A percentile compares a stretch with the other conserved stretches of the same genome.
Evolutionary conservation across 2,888 invertebrate species (phyloP).

Genomic region (Crepidodera aurea): DNA sequence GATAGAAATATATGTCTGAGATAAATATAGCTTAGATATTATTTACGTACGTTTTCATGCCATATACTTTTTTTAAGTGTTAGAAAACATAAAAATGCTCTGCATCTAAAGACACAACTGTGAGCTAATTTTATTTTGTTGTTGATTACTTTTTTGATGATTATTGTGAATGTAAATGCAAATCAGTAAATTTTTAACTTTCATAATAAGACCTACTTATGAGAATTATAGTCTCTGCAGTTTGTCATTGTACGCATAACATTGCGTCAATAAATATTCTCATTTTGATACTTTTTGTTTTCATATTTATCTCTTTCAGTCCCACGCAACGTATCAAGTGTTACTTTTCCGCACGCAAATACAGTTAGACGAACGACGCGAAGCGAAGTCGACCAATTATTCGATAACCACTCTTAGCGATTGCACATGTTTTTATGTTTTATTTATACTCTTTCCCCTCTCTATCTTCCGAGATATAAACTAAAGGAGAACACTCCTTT

Average conservation of each 20-base stretch:
- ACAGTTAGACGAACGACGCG: no score
- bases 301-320: neutral
- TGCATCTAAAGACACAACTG: constrained; percentile 47
- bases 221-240: constrained; percentile 53
- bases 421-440: no score
- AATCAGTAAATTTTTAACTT: constrained; percentile 54
- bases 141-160: constrained; percentile 46
- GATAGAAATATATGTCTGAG: constrained; percentile 34
- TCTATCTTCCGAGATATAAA: no score
- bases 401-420: no score
- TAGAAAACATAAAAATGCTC: constrained; percentile 44
- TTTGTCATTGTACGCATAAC: constrained; percentile 54
- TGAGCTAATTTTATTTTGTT: constrained; percentile 48
- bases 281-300: constrained; percentile 49
- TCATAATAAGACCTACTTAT: constrained; percentile 53
- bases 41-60: constrained; percentile 31
- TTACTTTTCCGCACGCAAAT: no score
- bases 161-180: constrained; percentile 51
- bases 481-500: no score
- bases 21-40: constrained; percentile 32
- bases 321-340: no score
- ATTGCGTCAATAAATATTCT: constrained; percentile 56
- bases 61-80: constrained; percentile 41
- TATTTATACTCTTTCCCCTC: no score
- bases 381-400: no score